Conservation (phyloP, 1,140 invertebrate genomes). For the Dendrolimus punctatus region DNA sequence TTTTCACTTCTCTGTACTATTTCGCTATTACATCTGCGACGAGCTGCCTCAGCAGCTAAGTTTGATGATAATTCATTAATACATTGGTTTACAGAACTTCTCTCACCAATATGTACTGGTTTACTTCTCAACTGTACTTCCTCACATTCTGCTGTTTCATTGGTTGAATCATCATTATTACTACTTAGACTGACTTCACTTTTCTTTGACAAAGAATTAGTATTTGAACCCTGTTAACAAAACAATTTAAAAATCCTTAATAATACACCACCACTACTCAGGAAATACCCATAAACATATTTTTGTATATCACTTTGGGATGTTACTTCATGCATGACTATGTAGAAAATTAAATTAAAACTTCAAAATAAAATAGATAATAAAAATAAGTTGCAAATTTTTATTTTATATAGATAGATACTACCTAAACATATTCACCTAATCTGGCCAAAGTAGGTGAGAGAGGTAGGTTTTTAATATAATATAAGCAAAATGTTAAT, state of each 20-base stretch:
- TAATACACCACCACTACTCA: not conserved
- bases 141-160: constrained; percentile 46
- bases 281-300: constrained; percentile 9
- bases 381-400: too few relatives aligned
- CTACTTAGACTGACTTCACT: constrained; percentile 44
- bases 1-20: constrained; percentile 55
- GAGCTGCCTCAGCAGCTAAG: constrained; percentile 54
- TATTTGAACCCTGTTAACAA: constrained; percentile 38
- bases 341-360: too few relatives aligned
- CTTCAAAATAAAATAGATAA: too few relatives aligned
- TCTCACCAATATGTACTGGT: constrained; percentile 45
- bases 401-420: too few relatives aligned
- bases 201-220: constrained; percentile 50
- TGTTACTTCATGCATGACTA: not conserved
- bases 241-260: too few relatives aligned
- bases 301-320: not conserved
- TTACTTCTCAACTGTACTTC: constrained; percentile 60
- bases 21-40: constrained; percentile 63
- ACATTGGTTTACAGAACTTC: constrained; percentile 75
- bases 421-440: too few relatives aligned
- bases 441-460: too few relatives aligned
- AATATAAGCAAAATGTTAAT: too few relatives aligned
- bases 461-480: too few relatives aligned
- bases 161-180: constrained; percentile 45
- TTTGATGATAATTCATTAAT: constrained; percentile 78